Conservation (phyloP, 2,797 vertebrate species). For the Sardinella longiceps region DNA sequence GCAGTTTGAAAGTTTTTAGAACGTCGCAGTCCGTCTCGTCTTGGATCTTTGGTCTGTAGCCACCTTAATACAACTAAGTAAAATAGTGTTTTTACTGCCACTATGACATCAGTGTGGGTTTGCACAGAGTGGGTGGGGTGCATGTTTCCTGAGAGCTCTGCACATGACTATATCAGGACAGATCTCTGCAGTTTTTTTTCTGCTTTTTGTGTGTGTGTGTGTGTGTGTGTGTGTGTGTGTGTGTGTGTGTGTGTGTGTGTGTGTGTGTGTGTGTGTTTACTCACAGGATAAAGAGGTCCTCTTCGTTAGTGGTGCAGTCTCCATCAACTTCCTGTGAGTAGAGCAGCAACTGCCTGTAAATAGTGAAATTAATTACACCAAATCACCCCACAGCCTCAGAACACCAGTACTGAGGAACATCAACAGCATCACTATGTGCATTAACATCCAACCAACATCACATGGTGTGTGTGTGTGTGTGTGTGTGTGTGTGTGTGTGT, state of each 20-base stretch:
- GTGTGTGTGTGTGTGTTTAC: conserved; percentile 60
- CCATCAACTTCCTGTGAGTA: conserved; percentile 95
- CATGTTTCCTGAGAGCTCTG: neutral
- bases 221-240: neutral
- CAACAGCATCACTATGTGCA: conserved; percentile 1
- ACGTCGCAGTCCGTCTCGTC: no score
- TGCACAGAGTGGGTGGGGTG: neutral
- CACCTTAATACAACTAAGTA: neutral
- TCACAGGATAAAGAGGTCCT: conserved; percentile 98
- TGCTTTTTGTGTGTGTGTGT: conserved; percentile 19
- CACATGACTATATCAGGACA: neutral
- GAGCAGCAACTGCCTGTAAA: conserved; percentile 89
- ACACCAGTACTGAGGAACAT: conserved; percentile 5
- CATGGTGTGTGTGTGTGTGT: no score
- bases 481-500: neutral
- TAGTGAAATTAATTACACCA: conserved; percentile 17
- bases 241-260: conserved; percentile 19
- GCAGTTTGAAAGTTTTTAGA: no score
- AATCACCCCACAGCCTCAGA: neutral
- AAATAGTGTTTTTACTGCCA: neutral
- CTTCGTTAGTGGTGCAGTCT: conserved; percentile 91
- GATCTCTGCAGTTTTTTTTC: neutral
- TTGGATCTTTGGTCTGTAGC: no score
- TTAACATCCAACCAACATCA: neutral
- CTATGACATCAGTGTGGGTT: neutral